Evolutionary conservation across 1,140 invertebrate species (phyloP).

Genomic region (Streblospio benedicti): DNA sequence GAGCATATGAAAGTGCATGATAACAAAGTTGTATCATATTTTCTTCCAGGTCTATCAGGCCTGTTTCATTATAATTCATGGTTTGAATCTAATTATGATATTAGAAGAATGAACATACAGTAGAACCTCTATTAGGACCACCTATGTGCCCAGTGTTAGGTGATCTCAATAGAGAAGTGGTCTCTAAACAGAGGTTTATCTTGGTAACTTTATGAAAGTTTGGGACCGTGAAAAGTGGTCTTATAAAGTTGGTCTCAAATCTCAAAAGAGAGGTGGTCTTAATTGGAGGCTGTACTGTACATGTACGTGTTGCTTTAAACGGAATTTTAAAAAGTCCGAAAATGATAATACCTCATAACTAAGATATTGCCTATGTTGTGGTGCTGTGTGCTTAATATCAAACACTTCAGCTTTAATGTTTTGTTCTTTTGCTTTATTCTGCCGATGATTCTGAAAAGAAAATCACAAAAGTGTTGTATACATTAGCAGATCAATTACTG

Average conservation of each 20-base stretch:
- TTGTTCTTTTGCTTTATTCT: constrained; percentile 40
- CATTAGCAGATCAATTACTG: not conserved
- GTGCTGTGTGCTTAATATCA: constrained; percentile 65
- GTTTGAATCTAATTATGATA: not conserved
- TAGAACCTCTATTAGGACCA: too few relatives aligned
- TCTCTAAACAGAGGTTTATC: too few relatives aligned
- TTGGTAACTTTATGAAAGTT: too few relatives aligned
- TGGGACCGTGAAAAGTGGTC: too few relatives aligned
- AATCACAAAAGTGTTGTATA: not conserved
- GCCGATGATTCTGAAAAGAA: constrained; percentile 29
- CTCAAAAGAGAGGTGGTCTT: too few relatives aligned
- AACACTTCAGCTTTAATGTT: constrained; percentile 49
- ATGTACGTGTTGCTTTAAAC: not conserved
- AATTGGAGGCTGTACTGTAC: not conserved
- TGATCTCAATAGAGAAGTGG: too few relatives aligned
- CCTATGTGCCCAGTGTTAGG: too few relatives aligned
- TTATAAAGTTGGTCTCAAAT: too few relatives aligned
- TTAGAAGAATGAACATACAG: not conserved
- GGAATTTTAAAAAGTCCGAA: not conserved
- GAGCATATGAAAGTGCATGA: too few relatives aligned
- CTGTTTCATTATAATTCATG: not conserved
- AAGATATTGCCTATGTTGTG: constrained; percentile 79
- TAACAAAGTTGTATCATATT: not conserved
- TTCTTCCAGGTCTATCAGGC: not conserved
- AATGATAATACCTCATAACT: constrained; percentile 54